A percentile compares a stretch with the other conserved stretches of the same genome.
Conservation (phyloP, 2,797 vertebrate species). For the Cuniculus paca region DNA sequence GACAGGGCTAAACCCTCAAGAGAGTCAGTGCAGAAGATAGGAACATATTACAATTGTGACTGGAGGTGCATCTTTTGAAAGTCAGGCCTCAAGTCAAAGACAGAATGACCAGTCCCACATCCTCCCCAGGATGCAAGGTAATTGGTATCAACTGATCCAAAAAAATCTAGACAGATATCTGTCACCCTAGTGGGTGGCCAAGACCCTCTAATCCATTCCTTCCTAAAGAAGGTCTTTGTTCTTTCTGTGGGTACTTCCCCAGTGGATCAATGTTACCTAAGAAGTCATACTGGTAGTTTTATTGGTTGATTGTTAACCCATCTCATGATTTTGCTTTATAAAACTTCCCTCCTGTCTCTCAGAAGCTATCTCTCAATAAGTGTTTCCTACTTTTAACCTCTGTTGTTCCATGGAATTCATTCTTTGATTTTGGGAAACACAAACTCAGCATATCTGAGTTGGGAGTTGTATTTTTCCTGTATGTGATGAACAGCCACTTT, state of each 20-base stretch:
- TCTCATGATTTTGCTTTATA: neutral
- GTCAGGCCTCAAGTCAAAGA: neutral
- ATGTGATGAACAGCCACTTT: neutral
- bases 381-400: neutral
- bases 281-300: neutral
- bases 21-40: neutral
- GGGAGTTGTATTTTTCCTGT: neutral
- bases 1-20: neutral
- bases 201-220: neutral
- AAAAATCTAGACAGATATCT: neutral
- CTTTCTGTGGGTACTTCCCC: neutral
- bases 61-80: neutral
- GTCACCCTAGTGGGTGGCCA: neutral
- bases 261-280: neutral
- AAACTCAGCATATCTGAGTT: neutral
- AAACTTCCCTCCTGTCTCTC: neutral
- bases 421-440: neutral
- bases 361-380: neutral
- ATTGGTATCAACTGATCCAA: neutral
- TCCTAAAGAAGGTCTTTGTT: neutral
- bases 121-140: neutral
- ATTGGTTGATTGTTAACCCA: neutral
- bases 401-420: neutral
- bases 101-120: neutral
- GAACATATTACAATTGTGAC: neutral